A percentile compares a stretch with the other conserved stretches of the same genome.
phyloP scores from a whole-genome alignment of 1,140 invertebrate genomes.

The Mercenaria mercenaria region DNA sequence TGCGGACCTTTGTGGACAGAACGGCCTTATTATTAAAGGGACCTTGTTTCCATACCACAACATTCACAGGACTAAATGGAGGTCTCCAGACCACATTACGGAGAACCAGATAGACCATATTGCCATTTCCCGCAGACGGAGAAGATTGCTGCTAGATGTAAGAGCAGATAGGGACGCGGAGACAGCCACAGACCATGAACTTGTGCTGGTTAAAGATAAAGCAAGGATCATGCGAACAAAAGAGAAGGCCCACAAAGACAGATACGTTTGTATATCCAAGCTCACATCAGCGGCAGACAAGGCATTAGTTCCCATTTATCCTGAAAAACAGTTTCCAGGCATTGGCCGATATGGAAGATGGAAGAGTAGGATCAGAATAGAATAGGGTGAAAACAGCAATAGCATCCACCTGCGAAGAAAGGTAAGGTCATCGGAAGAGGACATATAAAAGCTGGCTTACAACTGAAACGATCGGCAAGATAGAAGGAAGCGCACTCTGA shows the following conservation, averaged over 20 bases:
- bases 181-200: neutral
- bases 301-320: neutral
- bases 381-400: constrained; percentile 9
- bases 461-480: constrained; percentile 9
- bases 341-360: constrained; percentile 26
- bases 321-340: constrained; percentile 41
- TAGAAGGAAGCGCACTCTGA: constrained; percentile 15
- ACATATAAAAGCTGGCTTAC: constrained; percentile 42
- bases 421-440: neutral
- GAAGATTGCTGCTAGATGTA: neutral
- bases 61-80: constrained; percentile 23
- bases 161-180: neutral
- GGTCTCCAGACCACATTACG: neutral
- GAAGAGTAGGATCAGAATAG: constrained; percentile 6
- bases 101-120: constrained; percentile 60
- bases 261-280: neutral
- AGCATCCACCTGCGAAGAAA: constrained; percentile 10
- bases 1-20: constrained; percentile 66
- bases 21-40: constrained; percentile 57
- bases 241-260: neutral
- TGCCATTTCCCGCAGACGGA: constrained; percentile 25
- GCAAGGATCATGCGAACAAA: neutral
- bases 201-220: neutral
- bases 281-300: neutral
- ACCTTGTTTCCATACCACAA: constrained; percentile 47